Evolutionary conservation across 2,797 vertebrate species (phyloP).

Genomic region (Takifugu ocellatus): DNA sequence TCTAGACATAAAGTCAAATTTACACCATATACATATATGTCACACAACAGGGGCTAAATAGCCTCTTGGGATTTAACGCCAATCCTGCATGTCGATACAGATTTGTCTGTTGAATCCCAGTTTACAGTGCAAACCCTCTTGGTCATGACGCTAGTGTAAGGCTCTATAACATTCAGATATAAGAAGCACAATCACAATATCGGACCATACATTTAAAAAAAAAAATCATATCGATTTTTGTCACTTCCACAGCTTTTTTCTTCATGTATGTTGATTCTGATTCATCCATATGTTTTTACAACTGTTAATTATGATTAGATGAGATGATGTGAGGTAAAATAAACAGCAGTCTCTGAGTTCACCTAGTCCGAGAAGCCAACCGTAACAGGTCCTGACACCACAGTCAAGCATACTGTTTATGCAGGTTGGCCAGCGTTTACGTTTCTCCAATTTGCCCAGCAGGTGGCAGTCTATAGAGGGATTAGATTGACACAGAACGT

Average conservation of each 20-base stretch:
- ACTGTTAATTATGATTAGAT: conserved; percentile 56
- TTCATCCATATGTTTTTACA: conserved; percentile 38
- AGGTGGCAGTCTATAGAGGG: conserved; percentile 60
- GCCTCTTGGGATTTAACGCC: too few species aligned
- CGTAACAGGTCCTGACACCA: conserved; percentile 21
- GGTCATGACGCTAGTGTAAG: conserved; percentile 40
- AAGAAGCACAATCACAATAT: conserved; percentile 60
- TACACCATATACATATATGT: too few species aligned
- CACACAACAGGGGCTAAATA: too few species aligned
- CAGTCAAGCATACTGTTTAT: conserved; percentile 25
- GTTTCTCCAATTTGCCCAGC: conserved; percentile 43
- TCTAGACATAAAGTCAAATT: too few species aligned
- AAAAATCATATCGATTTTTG: conserved; percentile 11
- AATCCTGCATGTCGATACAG: too few species aligned
- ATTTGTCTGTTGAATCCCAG: conserved; percentile 21
- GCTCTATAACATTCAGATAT: conserved; percentile 67
- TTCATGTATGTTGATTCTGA: conserved; percentile 24
- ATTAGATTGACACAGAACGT: conserved; percentile 32
- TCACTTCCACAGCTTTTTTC: conserved; percentile 23
- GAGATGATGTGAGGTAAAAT: conserved; percentile 62
- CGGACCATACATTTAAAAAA: conserved; percentile 55
- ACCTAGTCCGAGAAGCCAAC: conserved; percentile 54
- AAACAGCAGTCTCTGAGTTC: conserved; percentile 68
- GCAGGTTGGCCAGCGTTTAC: conserved; percentile 35
- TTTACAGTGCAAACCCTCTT: conserved; percentile 47